Base-by-base conservation (phyloP, 2,113 vertebrate species). In the Hiodon alosoides region DNA sequence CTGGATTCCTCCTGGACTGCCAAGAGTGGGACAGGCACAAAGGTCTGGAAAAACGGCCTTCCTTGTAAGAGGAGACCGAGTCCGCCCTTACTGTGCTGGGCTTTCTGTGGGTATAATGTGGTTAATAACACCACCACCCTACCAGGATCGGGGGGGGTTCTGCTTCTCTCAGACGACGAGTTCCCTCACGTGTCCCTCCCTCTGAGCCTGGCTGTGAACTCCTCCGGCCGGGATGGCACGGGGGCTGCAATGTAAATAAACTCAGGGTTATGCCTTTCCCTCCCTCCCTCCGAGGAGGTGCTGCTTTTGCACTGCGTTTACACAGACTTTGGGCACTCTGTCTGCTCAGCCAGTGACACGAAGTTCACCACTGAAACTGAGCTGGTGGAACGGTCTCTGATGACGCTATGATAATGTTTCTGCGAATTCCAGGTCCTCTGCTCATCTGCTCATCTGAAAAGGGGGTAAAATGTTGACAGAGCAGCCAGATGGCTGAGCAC, bases 21-120 rank as follows among this genome's bases (percentile, higher is more conserved):
- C 13, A 53, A 54, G 47, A 5, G 50, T 6, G 9, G 67, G 16
- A 14, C 67, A 10, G 1, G 0, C 3, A 6, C 16, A 51, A 9
- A 8, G 47, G 67, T 14, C 48, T 68, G 67, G 47, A 54, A 17
- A 68, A 69, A 69, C 67, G 52, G 64, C 64, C 66, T 69, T 48
- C 50, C 67, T 3, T 53, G 48, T 69, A 3, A 50, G 51, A 50
- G 51, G 47, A n/a, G 51, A 69, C 8, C 9, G 48, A 51, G 48
- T 54, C 48, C 67, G n/a, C 67, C 51, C 67, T 69, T 50, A 52
- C 51, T 10, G 3, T 7, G 50, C 10, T 14, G 4, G 48, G 13
- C 67, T 69, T 47, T 69, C 31, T 46, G 47, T 31, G 46, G 17
- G 64, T 66, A 31, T 66, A 66, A 47, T 47, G 17, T 66, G 64